phyloP scores from a whole-genome alignment of 2,888 invertebrate species.

The Drosophila borborema region DNA sequence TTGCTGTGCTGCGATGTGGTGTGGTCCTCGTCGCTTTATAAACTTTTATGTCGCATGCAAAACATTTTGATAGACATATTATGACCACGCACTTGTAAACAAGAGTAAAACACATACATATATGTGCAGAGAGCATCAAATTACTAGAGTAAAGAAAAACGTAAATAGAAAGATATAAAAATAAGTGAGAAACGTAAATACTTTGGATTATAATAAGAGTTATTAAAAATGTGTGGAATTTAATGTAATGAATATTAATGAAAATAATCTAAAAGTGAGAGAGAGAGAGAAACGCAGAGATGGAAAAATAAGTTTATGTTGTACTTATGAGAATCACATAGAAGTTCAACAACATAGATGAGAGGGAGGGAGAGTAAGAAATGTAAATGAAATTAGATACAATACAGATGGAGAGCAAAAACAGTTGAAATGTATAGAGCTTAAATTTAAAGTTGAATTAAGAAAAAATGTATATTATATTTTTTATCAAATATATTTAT shows the following conservation, averaged over 20 bases:
- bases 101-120: neutral
- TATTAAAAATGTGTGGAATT: neutral
- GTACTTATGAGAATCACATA: too few species aligned
- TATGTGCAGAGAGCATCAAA: neutral
- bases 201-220: neutral
- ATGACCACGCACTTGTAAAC: slow-evolving; percentile 14
- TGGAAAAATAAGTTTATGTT: too few species aligned
- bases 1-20: neutral
- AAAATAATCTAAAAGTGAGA: neutral
- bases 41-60: slow-evolving; percentile 26
- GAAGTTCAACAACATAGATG: too few species aligned
- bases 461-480: too few species aligned
- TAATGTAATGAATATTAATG: neutral
- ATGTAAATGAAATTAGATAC: too few species aligned
- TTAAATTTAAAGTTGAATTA: too few species aligned
- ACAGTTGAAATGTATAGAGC: too few species aligned
- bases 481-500: too few species aligned
- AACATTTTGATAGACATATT: slow-evolving; percentile 36
- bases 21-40: slow-evolving; percentile 13
- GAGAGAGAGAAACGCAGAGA: neutral
- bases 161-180: neutral
- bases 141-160: neutral
- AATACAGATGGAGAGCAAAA: too few species aligned
- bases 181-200: neutral
- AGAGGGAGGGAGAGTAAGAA: too few species aligned